Evolutionary conservation across 2,888 invertebrate genomes (phyloP).

Genomic region (Cheilosia soror): DNA sequence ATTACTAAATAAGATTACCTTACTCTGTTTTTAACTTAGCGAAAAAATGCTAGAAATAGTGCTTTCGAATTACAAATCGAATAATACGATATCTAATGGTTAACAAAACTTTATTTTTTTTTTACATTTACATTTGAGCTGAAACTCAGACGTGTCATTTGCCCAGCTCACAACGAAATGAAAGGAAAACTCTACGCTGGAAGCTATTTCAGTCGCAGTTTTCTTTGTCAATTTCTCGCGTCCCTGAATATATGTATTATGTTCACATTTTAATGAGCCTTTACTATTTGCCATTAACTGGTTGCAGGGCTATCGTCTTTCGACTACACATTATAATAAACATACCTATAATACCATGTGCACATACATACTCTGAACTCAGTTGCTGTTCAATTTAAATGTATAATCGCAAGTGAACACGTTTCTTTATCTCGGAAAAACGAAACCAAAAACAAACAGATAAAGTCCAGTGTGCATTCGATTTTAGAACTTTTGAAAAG

Average conservation of each 20-base stretch:
- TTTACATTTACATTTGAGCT: not conserved
- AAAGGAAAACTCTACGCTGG: not conserved
- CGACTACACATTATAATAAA: conserved; percentile 11
- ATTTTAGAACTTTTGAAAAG: conserved; percentile 24
- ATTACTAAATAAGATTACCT: too few relatives aligned
- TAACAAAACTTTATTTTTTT: too few relatives aligned
- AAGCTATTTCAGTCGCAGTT: not conserved
- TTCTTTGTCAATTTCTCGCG: not conserved
- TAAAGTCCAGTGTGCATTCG: conserved; percentile 23
- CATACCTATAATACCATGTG: not conserved
- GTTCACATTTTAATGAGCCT: conserved; percentile 22
- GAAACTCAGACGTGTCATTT: not conserved
- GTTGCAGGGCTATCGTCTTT: conserved; percentile 2
- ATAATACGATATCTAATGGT: not conserved
- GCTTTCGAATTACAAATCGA: too few relatives aligned
- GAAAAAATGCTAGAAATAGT: too few relatives aligned
- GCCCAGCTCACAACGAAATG: not conserved
- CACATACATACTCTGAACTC: not conserved
- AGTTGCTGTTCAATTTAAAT: not conserved
- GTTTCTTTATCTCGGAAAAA: not conserved
- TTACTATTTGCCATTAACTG: conserved; percentile 22
- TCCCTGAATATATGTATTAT: not conserved
- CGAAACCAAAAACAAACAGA: not conserved
- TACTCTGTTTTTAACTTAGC: too few relatives aligned
- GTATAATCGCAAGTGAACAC: not conserved